Conservation (phyloP, 2,113 vertebrate genomes). For the Tursiops truncatus region DNA sequence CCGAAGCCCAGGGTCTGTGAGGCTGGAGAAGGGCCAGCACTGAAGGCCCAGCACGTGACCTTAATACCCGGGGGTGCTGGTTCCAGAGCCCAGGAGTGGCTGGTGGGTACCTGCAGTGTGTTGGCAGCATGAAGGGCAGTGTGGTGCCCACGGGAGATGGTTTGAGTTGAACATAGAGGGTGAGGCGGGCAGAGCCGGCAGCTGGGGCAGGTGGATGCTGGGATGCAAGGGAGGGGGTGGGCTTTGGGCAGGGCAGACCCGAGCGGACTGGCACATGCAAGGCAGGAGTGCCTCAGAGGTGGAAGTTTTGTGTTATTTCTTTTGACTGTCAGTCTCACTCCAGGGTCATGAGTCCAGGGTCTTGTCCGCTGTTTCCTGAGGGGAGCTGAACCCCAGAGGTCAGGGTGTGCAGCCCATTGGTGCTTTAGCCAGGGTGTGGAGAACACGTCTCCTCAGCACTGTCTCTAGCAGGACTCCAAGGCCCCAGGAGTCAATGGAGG, state of each 20-base stretch:
- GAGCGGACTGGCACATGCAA: accelerated
- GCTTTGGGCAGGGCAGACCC: background rate
- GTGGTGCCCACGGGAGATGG: background rate
- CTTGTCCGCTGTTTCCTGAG: background rate
- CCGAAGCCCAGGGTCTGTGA: background rate
- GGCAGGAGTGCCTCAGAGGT: background rate
- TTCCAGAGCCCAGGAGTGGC: background rate
- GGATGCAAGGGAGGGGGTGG: background rate
- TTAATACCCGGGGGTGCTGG: background rate
- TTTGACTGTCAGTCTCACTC: background rate
- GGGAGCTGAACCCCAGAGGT: background rate
- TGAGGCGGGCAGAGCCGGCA: background rate
- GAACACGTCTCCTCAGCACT: background rate
- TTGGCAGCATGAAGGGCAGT: background rate
- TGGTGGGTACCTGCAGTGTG: background rate
- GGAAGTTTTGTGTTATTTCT: background rate
- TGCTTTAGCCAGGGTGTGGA: background rate
- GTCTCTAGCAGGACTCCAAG: background rate
- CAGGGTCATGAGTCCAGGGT: background rate
- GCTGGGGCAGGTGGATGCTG: background rate
- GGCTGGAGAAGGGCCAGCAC: background rate
- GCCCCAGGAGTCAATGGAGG: background rate
- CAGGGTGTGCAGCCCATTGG: background rate
- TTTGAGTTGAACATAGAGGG: conserved; percentile 13
- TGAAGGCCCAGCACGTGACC: background rate